Percentiles rank a stretch among this genome's conserved stretches.
Evolutionary conservation across 2,113 vertebrate genomes (phyloP).

Genomic region (Gobio gobio): DNA sequence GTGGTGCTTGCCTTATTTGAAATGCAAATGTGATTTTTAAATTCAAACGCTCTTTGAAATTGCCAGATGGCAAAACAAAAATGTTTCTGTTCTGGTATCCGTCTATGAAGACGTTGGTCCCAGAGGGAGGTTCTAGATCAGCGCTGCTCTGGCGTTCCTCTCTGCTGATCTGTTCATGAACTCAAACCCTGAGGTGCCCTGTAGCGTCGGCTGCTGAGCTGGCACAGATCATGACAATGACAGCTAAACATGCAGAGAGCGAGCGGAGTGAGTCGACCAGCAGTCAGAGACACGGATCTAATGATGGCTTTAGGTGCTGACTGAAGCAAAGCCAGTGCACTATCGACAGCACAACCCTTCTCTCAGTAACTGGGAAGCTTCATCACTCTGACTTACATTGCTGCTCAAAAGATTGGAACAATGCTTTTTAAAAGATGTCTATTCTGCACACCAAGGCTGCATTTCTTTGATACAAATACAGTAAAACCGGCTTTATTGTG

Average conservation of each 20-base stretch:
- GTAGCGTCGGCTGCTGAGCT: slow-evolving; percentile 15
- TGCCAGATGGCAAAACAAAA: slow-evolving; percentile 22
- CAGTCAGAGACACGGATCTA: slow-evolving; percentile 50
- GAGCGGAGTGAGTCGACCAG: slow-evolving; percentile 22
- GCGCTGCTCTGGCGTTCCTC: slow-evolving; percentile 2
- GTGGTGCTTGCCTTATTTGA: slow-evolving; percentile 50
- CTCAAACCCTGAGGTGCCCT: slow-evolving; percentile 1
- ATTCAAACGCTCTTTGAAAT: slow-evolving; percentile 16
- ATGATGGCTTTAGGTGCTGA: slow-evolving; percentile 56
- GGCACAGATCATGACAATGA: slow-evolving; percentile 28
- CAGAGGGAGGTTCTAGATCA: neutral
- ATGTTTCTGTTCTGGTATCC: neutral
- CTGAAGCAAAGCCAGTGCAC: slow-evolving; percentile 45
- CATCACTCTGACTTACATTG: neutral
- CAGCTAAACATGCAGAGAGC: neutral
- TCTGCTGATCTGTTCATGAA: slow-evolving; percentile 22
- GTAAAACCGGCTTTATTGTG: no score
- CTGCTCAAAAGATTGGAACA: no score
- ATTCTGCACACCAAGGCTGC: no score
- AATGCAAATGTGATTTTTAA: slow-evolving; percentile 33
- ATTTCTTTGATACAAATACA: no score
- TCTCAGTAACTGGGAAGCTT: neutral
- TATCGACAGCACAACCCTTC: slow-evolving; percentile 33
- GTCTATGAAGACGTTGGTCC: neutral
- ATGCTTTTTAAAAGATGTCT: no score